These are phyloP conservation scores for Lepus europaeus DNA, from an alignment of 2,113 vertebrate species.

Conservation along the genomic window DNA sequence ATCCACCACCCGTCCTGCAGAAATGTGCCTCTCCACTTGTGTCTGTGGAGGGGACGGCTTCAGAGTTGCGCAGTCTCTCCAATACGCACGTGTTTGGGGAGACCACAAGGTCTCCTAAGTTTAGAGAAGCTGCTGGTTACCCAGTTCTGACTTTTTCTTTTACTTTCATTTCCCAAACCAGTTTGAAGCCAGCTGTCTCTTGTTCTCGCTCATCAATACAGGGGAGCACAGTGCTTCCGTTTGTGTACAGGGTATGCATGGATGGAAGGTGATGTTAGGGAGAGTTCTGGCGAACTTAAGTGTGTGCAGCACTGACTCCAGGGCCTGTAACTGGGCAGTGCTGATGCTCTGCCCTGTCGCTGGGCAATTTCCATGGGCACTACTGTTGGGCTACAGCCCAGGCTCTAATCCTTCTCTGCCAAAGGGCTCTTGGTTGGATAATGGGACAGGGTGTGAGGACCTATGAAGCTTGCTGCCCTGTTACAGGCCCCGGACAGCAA, in stretches of 20 bases:
- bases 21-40: neutral
- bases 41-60: neutral
- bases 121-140: neutral
- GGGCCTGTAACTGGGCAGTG: neutral
- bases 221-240: neutral
- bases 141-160: neutral
- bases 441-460: neutral
- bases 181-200: neutral
- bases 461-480: neutral
- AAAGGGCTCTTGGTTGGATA: neutral
- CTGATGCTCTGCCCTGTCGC: rapidly evolving
- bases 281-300: neutral
- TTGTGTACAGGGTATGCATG: neutral
- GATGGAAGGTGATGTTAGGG: constrained; percentile 2
- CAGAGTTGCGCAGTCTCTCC: neutral
- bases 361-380: neutral
- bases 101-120: neutral
- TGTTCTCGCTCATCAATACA: neutral
- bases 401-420: neutral
- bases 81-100: rapidly evolving
- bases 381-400: neutral
- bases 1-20: neutral
- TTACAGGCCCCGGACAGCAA: constrained; percentile 15
- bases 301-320: neutral
- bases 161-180: neutral